A percentile compares a stretch with the other conserved stretches of the same genome.
phyloP scores from a whole-genome alignment of 2,113 vertebrate genomes.

The Urocynchramus pylzowi region DNA sequence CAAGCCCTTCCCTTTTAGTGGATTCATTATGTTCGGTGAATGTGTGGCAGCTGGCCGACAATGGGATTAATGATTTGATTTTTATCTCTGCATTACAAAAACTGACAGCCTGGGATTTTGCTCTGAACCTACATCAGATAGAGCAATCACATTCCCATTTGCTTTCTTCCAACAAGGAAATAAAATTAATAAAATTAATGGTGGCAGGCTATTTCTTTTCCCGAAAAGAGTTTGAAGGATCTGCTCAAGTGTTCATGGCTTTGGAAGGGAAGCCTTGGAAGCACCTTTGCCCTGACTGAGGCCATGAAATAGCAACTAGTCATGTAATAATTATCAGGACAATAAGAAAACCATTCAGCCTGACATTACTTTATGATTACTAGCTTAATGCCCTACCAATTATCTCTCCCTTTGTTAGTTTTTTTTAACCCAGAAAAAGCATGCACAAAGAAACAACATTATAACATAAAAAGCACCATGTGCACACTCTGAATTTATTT shows the following conservation, averaged over 20 bases:
- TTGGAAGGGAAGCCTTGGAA: neutral
- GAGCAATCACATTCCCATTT: neutral
- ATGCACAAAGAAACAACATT: neutral
- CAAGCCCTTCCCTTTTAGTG: neutral
- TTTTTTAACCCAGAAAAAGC: constrained; percentile 10
- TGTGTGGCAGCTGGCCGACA: neutral
- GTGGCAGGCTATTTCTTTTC: neutral
- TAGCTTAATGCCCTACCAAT: constrained; percentile 30
- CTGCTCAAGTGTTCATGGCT: neutral
- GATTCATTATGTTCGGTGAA: neutral
- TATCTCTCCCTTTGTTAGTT: constrained; percentile 26
- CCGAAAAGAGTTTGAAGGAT: neutral
- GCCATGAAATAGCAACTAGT: neutral
- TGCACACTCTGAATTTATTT: constrained; percentile 47
- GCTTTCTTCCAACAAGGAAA: neutral
- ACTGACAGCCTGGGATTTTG: neutral
- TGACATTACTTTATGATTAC: constrained; percentile 7
- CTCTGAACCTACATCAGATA: neutral
- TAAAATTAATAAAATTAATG: neutral
- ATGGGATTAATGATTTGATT: constrained; percentile 18
- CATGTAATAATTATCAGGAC: constrained; percentile 19
- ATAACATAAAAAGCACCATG: constrained; percentile 27
- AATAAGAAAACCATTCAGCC: neutral
- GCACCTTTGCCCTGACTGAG: neutral
- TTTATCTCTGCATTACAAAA: neutral